Base-by-base conservation (phyloP, 2,113 vertebrate species). In the Alethe castanea region DNA sequence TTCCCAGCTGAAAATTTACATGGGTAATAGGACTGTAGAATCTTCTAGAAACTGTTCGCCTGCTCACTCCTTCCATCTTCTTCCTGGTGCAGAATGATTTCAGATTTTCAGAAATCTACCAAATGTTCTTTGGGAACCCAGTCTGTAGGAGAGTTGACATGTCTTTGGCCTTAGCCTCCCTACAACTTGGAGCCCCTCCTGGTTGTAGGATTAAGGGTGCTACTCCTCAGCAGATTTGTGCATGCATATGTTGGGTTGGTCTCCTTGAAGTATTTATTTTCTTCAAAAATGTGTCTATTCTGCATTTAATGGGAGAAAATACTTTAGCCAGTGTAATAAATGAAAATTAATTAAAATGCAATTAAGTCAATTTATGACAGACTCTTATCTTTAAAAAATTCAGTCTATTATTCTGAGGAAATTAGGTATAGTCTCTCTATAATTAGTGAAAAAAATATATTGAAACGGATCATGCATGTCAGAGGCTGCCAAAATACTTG, bases 301-400 rank as follows among this genome's bases (percentile, higher is more conserved):
- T 85, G 84, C 71, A 69, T 61, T 93, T 94, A 85, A 69, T 76
- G 40, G 28, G 24, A 38, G 42, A 88, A 94, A 90, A 67, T 44
- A 31, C 16, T 95, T 85, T 42, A 80, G 14, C 74, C 59, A 83
- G 45, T 84, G 23, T 78, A 91, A 87, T 87, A 92, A 86, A 88
- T 95, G 62, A 82, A 95, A 97, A 96, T 93, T 90, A 95, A 93
- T 94, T 94, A 88, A 95, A 94, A 88, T 71, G 23, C 71, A 87
- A 61, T 95, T 94, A 92, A 91, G 74, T 77, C 74, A 87, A 87
- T 94, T 95, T 76, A 94, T 82, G 81, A 73, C 45, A 87, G 85
- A 73, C n/a, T 78, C 81, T 92, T 96, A 92, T 91, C 84, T 82
- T 95, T 25, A 66, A 92, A 94, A 89, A 77, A 50, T 89, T 91